Conservation (phyloP, 1,140 invertebrate genomes). For the Neotoxoptera formosana region DNA sequence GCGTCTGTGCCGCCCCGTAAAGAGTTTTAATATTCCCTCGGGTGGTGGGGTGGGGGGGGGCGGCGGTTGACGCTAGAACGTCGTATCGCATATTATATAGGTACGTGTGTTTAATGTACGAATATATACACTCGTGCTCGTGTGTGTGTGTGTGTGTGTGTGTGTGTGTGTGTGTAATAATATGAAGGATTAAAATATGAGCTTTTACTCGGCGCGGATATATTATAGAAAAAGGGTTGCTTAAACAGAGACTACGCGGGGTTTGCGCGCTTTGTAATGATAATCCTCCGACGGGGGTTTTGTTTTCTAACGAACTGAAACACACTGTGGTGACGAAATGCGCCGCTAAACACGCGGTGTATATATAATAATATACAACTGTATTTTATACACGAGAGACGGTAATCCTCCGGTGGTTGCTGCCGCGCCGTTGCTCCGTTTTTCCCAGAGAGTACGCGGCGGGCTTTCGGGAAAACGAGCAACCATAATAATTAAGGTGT, state of each 20-base stretch:
- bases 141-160: neutral
- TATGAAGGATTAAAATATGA: constrained; percentile 42
- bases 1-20: neutral
- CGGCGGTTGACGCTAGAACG: neutral
- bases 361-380: neutral
- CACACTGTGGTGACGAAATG: constrained; percentile 48
- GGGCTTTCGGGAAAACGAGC: neutral
- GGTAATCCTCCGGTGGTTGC: constrained; percentile 27
- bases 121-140: neutral
- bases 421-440: neutral
- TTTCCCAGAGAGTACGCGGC: neutral
- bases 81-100: neutral
- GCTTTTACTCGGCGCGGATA: constrained; percentile 35
- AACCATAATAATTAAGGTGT: constrained; percentile 1
- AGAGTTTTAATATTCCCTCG: constrained; percentile 38
- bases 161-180: neutral
- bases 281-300: constrained; percentile 48
- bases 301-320: constrained; percentile 42
- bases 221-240: constrained; percentile 50
- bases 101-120: neutral
- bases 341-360: neutral
- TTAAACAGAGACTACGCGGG: neutral
- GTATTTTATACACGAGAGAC: neutral
- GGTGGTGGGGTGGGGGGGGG: neutral
- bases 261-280: constrained; percentile 47